Evolutionary conservation across 2,113 vertebrate species (phyloP).

Genomic region (Aleadryas rufinucha): DNA sequence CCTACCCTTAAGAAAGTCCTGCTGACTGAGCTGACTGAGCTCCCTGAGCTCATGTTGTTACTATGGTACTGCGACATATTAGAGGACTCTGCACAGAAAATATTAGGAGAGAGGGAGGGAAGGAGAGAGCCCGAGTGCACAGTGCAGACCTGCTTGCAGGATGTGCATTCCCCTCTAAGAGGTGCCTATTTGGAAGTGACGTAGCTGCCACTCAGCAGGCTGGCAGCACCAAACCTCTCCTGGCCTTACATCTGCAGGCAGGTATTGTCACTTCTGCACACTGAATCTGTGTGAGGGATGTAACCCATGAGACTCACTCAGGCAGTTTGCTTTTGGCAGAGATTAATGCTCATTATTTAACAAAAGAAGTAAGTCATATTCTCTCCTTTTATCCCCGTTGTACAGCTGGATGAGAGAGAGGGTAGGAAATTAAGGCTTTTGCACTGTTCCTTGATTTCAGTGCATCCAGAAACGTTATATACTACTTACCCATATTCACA

Average conservation of each 20-base stretch:
- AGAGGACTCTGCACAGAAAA: neutral
- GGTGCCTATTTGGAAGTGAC: neutral
- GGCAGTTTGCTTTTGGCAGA: neutral
- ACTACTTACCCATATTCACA: neutral
- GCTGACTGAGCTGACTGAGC: neutral
- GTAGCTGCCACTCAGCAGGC: neutral
- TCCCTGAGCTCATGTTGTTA: neutral
- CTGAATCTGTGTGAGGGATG: neutral
- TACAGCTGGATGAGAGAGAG: neutral
- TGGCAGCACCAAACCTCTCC: neutral
- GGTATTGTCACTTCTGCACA: neutral
- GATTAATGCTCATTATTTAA: neutral
- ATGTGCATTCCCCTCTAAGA: neutral
- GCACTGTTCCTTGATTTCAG: neutral
- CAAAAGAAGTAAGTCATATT: neutral
- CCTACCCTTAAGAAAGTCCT: neutral
- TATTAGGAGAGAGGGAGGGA: neutral
- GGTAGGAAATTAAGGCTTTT: neutral
- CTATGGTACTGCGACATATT: neutral
- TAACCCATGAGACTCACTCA: neutral
- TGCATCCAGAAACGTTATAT: neutral
- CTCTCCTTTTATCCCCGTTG: neutral
- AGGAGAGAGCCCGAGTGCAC: neutral
- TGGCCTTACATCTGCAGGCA: neutral
- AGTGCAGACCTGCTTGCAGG: neutral